Evolutionary conservation across 2,888 invertebrate species (phyloP).

Genomic region (Saturnia pavonia): DNA sequence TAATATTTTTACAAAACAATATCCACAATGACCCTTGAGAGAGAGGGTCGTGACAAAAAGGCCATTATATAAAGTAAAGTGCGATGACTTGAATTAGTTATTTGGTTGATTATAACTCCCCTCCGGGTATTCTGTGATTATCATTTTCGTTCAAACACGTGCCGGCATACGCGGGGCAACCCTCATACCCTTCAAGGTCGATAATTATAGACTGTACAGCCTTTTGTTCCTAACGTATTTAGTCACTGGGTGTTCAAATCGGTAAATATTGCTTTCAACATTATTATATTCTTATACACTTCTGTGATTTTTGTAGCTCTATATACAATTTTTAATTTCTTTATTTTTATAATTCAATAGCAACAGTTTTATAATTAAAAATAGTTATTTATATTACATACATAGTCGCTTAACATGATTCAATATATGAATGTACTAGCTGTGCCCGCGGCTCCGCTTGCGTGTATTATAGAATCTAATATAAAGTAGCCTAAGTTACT

Average conservation of each 20-base stretch:
- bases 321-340: not conserved
- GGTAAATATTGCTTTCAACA: constrained; percentile 29
- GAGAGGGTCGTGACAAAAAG: constrained; percentile 67
- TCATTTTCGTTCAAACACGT: constrained; percentile 75
- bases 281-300: not conserved
- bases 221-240: constrained; percentile 53
- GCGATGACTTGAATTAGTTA: constrained; percentile 79
- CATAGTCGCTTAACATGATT: no score
- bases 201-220: constrained; percentile 62
- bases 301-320: not conserved
- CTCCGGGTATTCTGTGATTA: constrained; percentile 78
- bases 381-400: no score
- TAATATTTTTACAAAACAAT: constrained; percentile 64
- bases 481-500: no score
- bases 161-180: constrained; percentile 60
- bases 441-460: no score
- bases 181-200: constrained; percentile 73
- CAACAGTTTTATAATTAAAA: no score
- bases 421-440: no score
- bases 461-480: no score
- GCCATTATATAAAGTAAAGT: constrained; percentile 64
- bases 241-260: constrained; percentile 41
- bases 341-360: not conserved
- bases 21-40: constrained; percentile 55
- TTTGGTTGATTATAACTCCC: constrained; percentile 76